A percentile compares a stretch with the other conserved stretches of the same genome.
Conservation (phyloP, 2,888 invertebrate species). For the Drosophila melanocephala region DNA sequence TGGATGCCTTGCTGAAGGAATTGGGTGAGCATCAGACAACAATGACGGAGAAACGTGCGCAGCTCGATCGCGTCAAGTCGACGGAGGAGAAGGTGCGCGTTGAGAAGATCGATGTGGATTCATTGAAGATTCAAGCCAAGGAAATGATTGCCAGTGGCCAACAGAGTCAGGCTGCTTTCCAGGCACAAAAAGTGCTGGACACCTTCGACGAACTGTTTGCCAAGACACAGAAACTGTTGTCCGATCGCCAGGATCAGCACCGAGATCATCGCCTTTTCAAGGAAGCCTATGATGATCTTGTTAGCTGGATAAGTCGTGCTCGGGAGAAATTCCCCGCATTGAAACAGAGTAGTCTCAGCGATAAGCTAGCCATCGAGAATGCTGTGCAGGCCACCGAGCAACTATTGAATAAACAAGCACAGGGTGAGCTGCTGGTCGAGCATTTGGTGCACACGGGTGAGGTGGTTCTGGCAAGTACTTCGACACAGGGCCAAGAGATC, state of each 20-base stretch:
- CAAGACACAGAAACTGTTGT: constrained; percentile 91
- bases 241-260: constrained; percentile 93
- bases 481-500: constrained; percentile 91
- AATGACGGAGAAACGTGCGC: constrained; percentile 93
- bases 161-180: constrained; percentile 92
- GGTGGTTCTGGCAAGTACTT: constrained; percentile 94
- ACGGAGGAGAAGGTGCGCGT: constrained; percentile 95
- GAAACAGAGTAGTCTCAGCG: constrained; percentile 93
- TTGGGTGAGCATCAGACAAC: constrained; percentile 91
- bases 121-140: constrained; percentile 92
- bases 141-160: constrained; percentile 95
- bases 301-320: constrained; percentile 94
- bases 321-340: constrained; percentile 95
- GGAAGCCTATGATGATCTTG: constrained; percentile 95
- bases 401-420: constrained; percentile 94
- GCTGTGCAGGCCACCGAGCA: constrained; percentile 95
- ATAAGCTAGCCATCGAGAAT: constrained; percentile 95
- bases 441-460: constrained; percentile 95
- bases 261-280: constrained; percentile 95
- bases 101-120: constrained; percentile 95
- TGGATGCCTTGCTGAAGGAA: constrained; percentile 91
- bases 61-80: constrained; percentile 93
- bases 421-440: constrained; percentile 94
- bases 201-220: constrained; percentile 93
- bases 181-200: constrained; percentile 94